Evolutionary conservation across 92 coral and sea anemone genomes (phyloP), one percentile per base, ranked within the genome.

Genomic region (Heliopora coerulea): DNA sequence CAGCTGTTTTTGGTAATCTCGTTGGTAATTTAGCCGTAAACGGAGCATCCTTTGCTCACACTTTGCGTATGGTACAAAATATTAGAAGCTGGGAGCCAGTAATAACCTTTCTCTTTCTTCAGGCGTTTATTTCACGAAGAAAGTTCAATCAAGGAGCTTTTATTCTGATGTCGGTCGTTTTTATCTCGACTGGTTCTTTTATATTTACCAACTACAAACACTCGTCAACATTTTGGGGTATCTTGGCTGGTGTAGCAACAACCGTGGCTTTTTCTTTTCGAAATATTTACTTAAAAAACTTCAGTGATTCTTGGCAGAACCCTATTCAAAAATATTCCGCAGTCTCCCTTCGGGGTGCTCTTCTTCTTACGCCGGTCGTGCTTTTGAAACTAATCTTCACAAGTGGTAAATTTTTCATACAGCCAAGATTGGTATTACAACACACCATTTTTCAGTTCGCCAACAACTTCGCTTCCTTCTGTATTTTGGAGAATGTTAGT

Each of bases 101-200:
- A 1, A 30, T 61, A 10, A 44, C 41, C 3, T 75, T 31, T 42
- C 0, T 40, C 24, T n/a, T n/a, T n/a, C 33, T 75, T 20, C 24
- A 32, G 32, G 1, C 30, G 8, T 6, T 59, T 19, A 23, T 74
- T 8, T 12, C 0, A 46, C n/a, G 15, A 8, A 39, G 39, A 0
- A 73, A 34, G 72, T 4, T 3, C 70, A 64, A 10, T 20, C 57
- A 4, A 39, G 27, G 31, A 26, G 50, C 24, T 56, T 33, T 18
- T 12, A 1, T 59, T 23, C 42, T 68, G 6, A 18, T 26, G 20
- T 2, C 8, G n/a, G 17, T 41, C 14, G 40, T 37, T 20, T 24
- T 72, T 5, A 73, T 73, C 67, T 0, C 41, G 27, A 19, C 54
- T 13, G 85, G 85, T 26, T 60, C 79, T 42, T 52, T 62, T 11